Evolutionary conservation across 2,113 vertebrate genomes (phyloP).

Genomic region (Copsychus sechellarum): DNA sequence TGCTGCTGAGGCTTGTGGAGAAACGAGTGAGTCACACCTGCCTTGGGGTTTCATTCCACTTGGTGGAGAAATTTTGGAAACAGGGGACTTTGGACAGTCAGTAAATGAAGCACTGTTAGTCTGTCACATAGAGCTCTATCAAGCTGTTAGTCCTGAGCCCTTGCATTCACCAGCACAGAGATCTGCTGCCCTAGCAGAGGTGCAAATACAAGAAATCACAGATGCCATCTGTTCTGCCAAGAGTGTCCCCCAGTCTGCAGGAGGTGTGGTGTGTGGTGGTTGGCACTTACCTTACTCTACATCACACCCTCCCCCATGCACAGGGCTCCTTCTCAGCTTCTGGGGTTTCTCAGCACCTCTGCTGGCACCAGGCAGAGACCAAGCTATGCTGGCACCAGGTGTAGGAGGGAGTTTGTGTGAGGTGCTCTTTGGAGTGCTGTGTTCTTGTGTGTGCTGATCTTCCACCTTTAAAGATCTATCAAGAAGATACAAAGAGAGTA

Average conservation of each 20-base stretch:
- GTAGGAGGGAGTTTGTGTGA: neutral
- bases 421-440: neutral
- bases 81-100: neutral
- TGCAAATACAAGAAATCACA: neutral
- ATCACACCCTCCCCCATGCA: neutral
- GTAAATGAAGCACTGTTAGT: neutral
- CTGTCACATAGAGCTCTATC: neutral
- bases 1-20: constrained; percentile 88
- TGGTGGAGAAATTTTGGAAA: neutral
- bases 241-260: neutral
- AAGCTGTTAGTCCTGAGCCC: neutral
- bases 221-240: neutral
- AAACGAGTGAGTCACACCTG: constrained; percentile 79
- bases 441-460: neutral
- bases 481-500: neutral
- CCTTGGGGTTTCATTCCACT: neutral
- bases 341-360: neutral
- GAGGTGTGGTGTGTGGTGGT: neutral
- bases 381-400: neutral
- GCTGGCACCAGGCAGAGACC: neutral
- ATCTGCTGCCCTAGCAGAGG: neutral
- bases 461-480: neutral
- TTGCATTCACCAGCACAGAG: neutral
- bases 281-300: neutral
- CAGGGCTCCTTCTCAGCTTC: neutral